Conservation (phyloP, 2,888 invertebrate species). For the Philopedon plagiatum region DNA sequence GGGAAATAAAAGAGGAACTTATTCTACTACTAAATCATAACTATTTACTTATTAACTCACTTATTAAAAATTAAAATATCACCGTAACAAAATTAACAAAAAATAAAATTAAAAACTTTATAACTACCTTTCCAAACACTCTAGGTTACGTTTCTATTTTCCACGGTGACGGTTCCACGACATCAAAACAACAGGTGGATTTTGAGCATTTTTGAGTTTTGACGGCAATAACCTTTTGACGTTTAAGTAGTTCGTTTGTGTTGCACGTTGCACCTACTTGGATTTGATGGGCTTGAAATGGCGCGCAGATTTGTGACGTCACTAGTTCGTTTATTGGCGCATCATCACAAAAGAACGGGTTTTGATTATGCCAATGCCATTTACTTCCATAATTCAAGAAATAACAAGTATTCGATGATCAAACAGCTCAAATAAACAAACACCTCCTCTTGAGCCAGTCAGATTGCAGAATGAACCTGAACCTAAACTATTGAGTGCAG, state of each 20-base stretch:
- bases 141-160: constrained; percentile 12
- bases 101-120: not conserved
- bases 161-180: not conserved
- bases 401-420: too few species aligned
- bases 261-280: not conserved
- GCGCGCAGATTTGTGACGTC: too few species aligned
- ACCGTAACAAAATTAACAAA: not conserved
- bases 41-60: not conserved
- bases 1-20: not conserved
- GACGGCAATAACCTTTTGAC: not conserved
- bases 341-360: too few species aligned
- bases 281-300: too few species aligned
- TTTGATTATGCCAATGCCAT: too few species aligned
- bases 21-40: not conserved
- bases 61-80: not conserved
- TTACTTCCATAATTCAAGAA: too few species aligned
- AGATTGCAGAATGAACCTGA: too few species aligned
- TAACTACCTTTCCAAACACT: not conserved
- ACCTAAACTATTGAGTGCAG: too few species aligned
- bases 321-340: too few species aligned
- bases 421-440: too few species aligned
- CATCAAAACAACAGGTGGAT: constrained; percentile 21
- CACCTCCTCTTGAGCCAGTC: too few species aligned
- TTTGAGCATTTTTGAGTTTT: too few species aligned
- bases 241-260: not conserved